These are phyloP conservation scores for Pipistrellus pygmaeus DNA, from an alignment of 2,797 vertebrate genomes.

Conservation along the genomic window DNA sequence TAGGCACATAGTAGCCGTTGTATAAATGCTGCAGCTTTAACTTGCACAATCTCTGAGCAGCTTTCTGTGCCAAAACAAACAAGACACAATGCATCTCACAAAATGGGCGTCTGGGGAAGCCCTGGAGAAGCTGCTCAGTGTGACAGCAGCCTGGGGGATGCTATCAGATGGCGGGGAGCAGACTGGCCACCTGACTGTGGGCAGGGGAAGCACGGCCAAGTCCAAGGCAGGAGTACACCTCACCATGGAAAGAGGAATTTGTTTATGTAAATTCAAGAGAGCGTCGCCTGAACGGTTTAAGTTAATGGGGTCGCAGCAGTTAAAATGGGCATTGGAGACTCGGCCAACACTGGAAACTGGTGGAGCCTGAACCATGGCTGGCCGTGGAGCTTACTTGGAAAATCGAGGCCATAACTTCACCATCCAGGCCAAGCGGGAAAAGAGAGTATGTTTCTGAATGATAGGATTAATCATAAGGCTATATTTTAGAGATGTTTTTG, in stretches of 20 bases:
- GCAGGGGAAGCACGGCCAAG: neutral
- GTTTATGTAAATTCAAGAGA: slow-evolving; percentile 21
- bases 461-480: neutral
- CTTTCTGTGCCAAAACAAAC: neutral
- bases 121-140: neutral
- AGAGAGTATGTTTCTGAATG: neutral
- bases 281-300: slow-evolving; percentile 8
- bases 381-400: neutral
- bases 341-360: neutral
- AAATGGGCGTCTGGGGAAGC: neutral
- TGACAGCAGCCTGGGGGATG: neutral
- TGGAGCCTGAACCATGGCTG: slow-evolving; percentile 19
- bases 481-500: slow-evolving; percentile 16
- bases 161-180: neutral
- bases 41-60: neutral
- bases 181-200: neutral
- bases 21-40: neutral
- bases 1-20: rapidly evolving
- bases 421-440: neutral
- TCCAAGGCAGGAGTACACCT: neutral
- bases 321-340: neutral
- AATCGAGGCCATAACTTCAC: neutral
- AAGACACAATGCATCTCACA: neutral
- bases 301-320: neutral
- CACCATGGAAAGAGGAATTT: too few relatives aligned